phyloP scores from a whole-genome alignment of 2,888 invertebrate genomes.

The Agriopis aurantiaria region DNA sequence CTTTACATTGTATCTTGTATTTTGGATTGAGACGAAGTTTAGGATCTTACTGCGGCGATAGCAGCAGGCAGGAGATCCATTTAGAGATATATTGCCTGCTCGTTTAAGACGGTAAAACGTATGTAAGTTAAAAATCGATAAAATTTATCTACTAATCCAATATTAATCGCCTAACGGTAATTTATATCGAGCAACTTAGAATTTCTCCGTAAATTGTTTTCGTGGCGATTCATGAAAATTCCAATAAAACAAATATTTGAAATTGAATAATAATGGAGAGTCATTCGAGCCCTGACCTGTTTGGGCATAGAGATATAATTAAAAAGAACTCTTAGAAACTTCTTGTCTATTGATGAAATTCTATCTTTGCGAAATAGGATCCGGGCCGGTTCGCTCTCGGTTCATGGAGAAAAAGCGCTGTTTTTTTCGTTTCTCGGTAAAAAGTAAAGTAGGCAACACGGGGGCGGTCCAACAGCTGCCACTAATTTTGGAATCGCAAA shows the following conservation, averaged over 20 bases:
- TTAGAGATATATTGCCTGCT: neutral
- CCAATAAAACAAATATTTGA: slow-evolving; percentile 37
- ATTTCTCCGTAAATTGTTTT: slow-evolving; percentile 20
- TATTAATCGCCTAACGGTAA: neutral
- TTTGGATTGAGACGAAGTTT: neutral
- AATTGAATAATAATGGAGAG: slow-evolving; percentile 45
- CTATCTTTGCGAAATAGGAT: slow-evolving; percentile 82
- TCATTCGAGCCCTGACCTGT: slow-evolving; percentile 66
- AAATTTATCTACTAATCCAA: neutral
- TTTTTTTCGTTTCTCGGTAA: slow-evolving; percentile 67
- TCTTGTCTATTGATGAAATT: slow-evolving; percentile 75
- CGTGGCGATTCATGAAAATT: slow-evolving; percentile 47
- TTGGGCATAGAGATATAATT: slow-evolving; percentile 70
- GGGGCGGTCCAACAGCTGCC: slow-evolving; percentile 72
- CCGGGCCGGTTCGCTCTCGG: slow-evolving; percentile 61
- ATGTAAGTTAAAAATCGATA: neutral
- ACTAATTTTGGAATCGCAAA: slow-evolving; percentile 71
- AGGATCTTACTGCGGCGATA: neutral
- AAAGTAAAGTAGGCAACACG: slow-evolving; percentile 65
- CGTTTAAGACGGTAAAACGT: neutral
- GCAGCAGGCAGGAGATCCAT: neutral
- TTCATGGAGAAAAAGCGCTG: slow-evolving; percentile 62
- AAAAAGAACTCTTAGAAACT: slow-evolving; percentile 81
- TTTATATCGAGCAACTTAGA: slow-evolving; percentile 5
- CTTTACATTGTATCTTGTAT: slow-evolving; percentile 42